Evolutionary conservation across 64 coral and sea anemone genomes (phyloP), one percentile per base, ranked within the genome.

Genomic region (Orbicella faveolata): DNA sequence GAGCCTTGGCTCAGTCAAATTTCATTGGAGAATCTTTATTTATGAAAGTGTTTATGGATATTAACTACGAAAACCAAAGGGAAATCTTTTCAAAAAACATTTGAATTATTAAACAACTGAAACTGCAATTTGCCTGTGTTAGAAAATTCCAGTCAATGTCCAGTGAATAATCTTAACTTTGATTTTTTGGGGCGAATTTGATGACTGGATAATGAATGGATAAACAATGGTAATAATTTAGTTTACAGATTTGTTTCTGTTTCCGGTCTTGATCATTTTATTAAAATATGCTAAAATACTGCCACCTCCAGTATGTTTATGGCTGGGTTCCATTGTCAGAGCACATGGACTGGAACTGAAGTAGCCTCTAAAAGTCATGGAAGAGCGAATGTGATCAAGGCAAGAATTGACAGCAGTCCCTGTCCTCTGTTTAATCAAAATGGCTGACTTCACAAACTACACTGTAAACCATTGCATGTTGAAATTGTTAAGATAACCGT

Each of bases 401-500:
- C 63, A 89, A 89, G 63, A 80, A 89, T 80, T 55, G 88, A 72
- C 63, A 89, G 77, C 77, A 89, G 63, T 80, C 88, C 76, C 77
- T 89, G 35, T 89, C 87, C 87, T 41, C 39, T 89, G 87, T 89
- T 75, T 88, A 51, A 88, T 76, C 65, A 72, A 37, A 37, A 51
- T 86, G 83, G 83, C 44, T 87, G 84, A 87, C 68, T 87, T 75
- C 67, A 17, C 74, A 79, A 78, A 54, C 30, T 30, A 30, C 30
- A 30, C 30, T 30, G 30, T 68, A 79, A 77, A 88, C 87, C 35
- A 79, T 89, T 36, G 35, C 35, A 6, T 9, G 30, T 79, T 89
- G 75, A 89, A 89, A 64, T 89, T 54, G 17, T 89, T 78, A 78
- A 76, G 78, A 78, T 30, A 77, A 78, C 74, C 74, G 51, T 88